phyloP scores from a whole-genome alignment of 1,140 invertebrate species.

The Conus ventricosus region DNA sequence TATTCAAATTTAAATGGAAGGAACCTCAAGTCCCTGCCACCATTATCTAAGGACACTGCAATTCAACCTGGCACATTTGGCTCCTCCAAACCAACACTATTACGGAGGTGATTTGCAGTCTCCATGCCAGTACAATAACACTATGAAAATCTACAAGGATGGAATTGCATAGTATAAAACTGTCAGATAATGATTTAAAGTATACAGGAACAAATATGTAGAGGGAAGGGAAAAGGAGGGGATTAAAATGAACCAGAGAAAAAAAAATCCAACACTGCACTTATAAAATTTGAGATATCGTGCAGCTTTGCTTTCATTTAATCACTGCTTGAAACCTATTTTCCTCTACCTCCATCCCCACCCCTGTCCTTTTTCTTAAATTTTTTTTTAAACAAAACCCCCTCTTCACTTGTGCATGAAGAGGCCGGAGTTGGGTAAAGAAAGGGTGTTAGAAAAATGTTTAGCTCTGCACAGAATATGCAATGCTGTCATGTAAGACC shows the following conservation, averaged over 20 bases:
- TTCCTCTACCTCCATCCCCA: too few species aligned
- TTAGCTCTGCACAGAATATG: not conserved
- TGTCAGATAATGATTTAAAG: not conserved
- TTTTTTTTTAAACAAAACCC: too few species aligned
- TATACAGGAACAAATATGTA: not conserved
- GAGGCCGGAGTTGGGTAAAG: too few species aligned
- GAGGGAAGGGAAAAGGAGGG: not conserved
- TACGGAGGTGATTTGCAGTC: not conserved
- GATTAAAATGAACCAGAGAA: not conserved
- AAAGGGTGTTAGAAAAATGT: too few species aligned
- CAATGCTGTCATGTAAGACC: not conserved
- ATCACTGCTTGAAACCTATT: too few species aligned
- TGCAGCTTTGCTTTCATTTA: too few species aligned
- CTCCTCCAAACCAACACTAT: not conserved
- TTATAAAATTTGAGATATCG: not conserved
- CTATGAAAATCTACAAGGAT: constrained; percentile 1
- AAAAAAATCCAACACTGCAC: not conserved
- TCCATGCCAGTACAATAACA: not conserved
- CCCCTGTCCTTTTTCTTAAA: too few species aligned
- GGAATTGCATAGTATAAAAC: constrained; percentile 11
- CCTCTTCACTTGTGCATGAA: too few species aligned
- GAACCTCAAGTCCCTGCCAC: too few species aligned
- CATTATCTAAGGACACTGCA: too few species aligned
- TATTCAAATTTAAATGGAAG: too few species aligned
- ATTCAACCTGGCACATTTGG: not conserved